Percentiles rank a stretch among this genome's conserved stretches.
These are phyloP conservation scores for Avahi laniger DNA, from an alignment of 2,797 vertebrate species.

Conservation along the genomic window DNA sequence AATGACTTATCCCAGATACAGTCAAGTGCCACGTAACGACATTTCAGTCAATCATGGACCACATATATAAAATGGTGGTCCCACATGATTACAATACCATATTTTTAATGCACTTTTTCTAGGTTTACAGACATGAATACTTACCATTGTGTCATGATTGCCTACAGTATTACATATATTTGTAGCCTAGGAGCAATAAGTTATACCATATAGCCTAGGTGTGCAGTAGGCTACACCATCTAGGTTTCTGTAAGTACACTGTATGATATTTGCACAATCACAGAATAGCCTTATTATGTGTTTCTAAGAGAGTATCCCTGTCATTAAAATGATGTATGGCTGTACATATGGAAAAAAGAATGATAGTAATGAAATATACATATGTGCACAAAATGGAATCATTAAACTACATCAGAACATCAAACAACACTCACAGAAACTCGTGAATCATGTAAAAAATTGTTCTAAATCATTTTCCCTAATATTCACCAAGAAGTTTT, in stretches of 20 bases:
- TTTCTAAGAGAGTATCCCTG: neutral
- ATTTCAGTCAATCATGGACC: neutral
- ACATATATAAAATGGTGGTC: neutral
- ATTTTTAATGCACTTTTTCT: neutral
- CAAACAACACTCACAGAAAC: neutral
- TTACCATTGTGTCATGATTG: neutral
- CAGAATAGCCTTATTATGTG: neutral
- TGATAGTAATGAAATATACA: neutral
- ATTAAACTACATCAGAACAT: neutral
- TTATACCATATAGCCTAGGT: neutral
- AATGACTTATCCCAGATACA: neutral
- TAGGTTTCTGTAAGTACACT: neutral
- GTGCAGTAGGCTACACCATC: neutral
- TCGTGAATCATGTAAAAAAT: neutral
- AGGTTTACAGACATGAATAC: neutral
- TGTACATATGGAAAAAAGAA: neutral
- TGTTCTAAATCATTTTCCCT: neutral
- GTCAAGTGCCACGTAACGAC: neutral
- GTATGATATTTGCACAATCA: neutral
- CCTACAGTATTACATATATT: neutral
- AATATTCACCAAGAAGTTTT: neutral
- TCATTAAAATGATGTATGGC: neutral
- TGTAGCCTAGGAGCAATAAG: neutral
- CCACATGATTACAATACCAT: neutral
- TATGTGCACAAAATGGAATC: neutral